These are phyloP conservation scores for Clavelina lepadiformis DNA, from an alignment of 23 tunicate genomes.

Conservation along the genomic window DNA sequence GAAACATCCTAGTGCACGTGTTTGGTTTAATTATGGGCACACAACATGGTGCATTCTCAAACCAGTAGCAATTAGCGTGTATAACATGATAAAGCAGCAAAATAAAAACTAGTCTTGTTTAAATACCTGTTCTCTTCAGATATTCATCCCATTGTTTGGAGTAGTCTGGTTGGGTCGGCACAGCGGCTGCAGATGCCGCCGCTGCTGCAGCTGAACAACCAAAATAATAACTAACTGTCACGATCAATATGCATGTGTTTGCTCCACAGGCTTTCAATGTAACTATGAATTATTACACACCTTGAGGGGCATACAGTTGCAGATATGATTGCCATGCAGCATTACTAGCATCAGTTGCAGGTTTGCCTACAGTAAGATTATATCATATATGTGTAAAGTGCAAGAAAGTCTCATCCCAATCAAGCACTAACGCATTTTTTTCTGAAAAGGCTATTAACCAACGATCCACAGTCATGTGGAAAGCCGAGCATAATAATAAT, in stretches of 20 bases:
- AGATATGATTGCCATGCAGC: conserved; percentile 65
- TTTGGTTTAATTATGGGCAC: no score
- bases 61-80: no score
- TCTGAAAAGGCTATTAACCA: background rate
- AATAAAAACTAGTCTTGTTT: no score
- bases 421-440: no score
- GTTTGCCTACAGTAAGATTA: conserved; percentile 25
- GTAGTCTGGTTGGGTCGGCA: conserved; percentile 82
- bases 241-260: background rate
- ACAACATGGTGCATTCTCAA: no score
- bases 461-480: background rate
- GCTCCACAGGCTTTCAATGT: no score
- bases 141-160: conserved; percentile 99
- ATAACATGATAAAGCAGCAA: no score
- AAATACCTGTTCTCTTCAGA: conserved; percentile 76
- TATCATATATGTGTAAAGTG: background rate
- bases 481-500: background rate
- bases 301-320: conserved; percentile 22
- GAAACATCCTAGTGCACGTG: no score
- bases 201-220: conserved; percentile 28
- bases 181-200: conserved; percentile 36
- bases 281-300: background rate
- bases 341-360: conserved; percentile 26
- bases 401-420: no score
- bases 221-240: background rate